phyloP scores from a whole-genome alignment of 2,888 invertebrate species.

The Pollenia labialis region DNA sequence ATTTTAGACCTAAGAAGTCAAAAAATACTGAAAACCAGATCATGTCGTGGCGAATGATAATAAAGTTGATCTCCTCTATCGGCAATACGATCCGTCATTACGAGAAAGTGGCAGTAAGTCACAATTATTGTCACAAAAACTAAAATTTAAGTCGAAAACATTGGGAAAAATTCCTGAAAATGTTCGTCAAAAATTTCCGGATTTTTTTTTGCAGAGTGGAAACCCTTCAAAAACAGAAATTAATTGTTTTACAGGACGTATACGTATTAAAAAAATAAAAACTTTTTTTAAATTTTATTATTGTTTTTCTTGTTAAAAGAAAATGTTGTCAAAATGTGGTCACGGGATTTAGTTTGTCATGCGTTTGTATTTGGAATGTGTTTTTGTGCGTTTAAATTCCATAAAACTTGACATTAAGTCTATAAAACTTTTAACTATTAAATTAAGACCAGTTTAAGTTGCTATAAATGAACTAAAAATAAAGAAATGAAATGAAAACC shows the following conservation, averaged over 20 bases:
- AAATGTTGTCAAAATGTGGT: constrained; percentile 26
- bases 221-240: constrained; percentile 18
- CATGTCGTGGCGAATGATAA: no score
- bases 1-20: no score
- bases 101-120: no score
- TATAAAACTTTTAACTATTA: constrained; percentile 14
- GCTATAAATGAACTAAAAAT: constrained; percentile 18
- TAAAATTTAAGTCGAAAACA: no score
- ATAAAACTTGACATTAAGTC: constrained; percentile 68
- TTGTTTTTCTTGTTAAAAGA: constrained; percentile 24
- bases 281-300: constrained; percentile 10
- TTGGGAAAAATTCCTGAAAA: no score
- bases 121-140: no score
- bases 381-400: constrained; percentile 19
- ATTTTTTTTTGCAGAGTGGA: neutral
- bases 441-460: constrained; percentile 51
- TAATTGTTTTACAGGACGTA: constrained; percentile 21
- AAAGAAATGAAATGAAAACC: neutral
- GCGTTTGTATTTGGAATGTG: constrained; percentile 17
- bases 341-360: constrained; percentile 23
- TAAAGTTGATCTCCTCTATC: no score
- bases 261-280: constrained; percentile 30
- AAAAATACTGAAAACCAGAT: no score
- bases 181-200: no score
- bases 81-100: no score